Base-by-base conservation (phyloP, 2,113 vertebrate species). In the Coracopsis vasa region DNA sequence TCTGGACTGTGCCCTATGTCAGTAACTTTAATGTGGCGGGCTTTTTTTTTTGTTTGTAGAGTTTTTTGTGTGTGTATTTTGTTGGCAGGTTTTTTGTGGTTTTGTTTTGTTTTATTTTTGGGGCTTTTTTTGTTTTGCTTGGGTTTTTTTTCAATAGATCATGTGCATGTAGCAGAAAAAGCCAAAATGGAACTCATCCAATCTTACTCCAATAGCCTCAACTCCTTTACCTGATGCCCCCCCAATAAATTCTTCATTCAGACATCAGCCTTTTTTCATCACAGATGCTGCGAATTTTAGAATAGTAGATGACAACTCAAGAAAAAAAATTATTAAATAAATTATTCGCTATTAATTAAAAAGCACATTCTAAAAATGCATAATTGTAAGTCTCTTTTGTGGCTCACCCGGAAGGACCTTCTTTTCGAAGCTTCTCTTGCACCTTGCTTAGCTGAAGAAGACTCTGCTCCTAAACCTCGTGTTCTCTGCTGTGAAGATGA, bases 391-490 rank as follows among this genome's bases (percentile, higher is more conserved):
- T 51, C 10, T 67, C 28, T 87, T 91, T 67, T 62, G 50, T 72
- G 51, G 29, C 93, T 97, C 82, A 98, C 98, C 97, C 25, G 94
- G 41, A 79, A 86, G 35, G 94, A 90, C 28, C 80, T 95, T 58
- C 44, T 90, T 82, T 97, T 96, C 15, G 88, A 56, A 45, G 64
- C 53, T 37, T 92, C 96, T 74, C 81, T 94, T 77, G 80, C 89
- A 47, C 86, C 45, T 86, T 93, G 84, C 86, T 95, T 98, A 69
- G 90, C 92, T 58, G 72, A 82, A 53, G 96, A 95, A 91, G 31
- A 50, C 33, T 88, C 41, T 80, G 90, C 82, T 97, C 69, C 94
- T 88, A 88, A 97, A 66, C 66, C 41, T 94, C 9, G 97, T 69
- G 77, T 96, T 90, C 88, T 97, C 60, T 95, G 88, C 41, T 96